Evolutionary conservation across 1,140 invertebrate species (phyloP).

Genomic region (Drosophila persimilis): DNA sequence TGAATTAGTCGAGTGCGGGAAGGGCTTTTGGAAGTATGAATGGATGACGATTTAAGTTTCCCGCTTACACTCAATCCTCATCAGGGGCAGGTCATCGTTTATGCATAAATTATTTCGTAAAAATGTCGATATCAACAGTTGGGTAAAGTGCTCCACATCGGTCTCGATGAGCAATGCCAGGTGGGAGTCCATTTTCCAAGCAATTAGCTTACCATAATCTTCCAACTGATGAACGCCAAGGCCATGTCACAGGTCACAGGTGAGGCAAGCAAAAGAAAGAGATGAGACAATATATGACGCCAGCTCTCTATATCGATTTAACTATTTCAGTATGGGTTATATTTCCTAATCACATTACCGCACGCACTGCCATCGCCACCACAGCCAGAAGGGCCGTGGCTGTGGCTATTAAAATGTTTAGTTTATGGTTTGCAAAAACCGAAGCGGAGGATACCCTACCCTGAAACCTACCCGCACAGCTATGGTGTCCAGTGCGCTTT

Average conservation of each 20-base stretch:
- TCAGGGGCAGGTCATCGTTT: conserved; percentile 86
- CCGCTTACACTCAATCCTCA: conserved; percentile 87
- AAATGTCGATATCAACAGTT: conserved; percentile 85
- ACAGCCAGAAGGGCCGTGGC: no score
- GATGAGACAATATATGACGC: conserved; percentile 20
- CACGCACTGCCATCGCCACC: conserved; percentile 27
- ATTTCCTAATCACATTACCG: conserved; percentile 34
- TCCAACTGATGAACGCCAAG: conserved; percentile 84
- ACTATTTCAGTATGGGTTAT: not conserved
- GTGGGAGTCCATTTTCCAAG: conserved; percentile 86
- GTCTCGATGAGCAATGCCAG: conserved; percentile 87
- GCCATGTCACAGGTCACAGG: not conserved
- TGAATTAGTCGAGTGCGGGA: not conserved
- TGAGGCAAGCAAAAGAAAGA: conserved; percentile 28
- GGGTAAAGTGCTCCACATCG: conserved; percentile 86
- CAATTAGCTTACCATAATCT: conserved; percentile 86
- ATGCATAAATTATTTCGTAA: conserved; percentile 86
- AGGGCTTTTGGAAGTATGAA: not conserved
- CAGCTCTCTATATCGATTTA: conserved; percentile 38
- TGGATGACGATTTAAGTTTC: conserved; percentile 5
- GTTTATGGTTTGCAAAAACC: not conserved
- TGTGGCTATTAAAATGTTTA: no score
- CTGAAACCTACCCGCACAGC: conserved; percentile 54
- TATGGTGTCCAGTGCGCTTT: conserved; percentile 18
- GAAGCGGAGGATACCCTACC: not conserved